Percentiles rank a stretch among this genome's conserved stretches.
Conservation (phyloP, 2,888 invertebrate genomes). For the Xanthorhoe spadicearia region DNA sequence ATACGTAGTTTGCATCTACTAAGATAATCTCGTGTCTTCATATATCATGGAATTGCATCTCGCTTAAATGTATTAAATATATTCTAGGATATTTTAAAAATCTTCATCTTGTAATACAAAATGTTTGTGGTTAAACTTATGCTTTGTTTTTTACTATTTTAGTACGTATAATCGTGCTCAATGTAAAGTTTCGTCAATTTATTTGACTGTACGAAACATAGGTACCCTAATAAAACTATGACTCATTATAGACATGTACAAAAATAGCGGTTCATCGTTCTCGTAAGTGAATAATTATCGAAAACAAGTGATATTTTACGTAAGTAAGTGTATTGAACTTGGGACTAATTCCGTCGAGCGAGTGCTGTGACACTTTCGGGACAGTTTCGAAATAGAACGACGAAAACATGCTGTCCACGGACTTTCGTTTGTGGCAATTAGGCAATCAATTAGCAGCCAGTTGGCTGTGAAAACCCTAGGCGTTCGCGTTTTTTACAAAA, state of each 20-base stretch:
- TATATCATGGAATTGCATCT: background rate
- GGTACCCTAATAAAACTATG: no score
- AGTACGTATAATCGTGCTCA: no score
- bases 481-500: no score
- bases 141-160: no score
- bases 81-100: no score
- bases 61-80: no score
- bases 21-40: background rate
- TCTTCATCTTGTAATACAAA: no score
- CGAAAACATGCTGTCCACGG: constrained; percentile 18
- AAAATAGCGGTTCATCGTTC: background rate
- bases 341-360: constrained; percentile 29
- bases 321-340: constrained; percentile 31
- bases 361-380: constrained; percentile 44
- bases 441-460: constrained; percentile 18
- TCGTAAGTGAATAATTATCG: background rate
- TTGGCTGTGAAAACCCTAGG: constrained; percentile 6
- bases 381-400: constrained; percentile 37
- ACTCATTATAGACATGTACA: no score
- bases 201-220: no score
- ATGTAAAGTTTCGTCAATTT: no score
- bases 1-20: no score
- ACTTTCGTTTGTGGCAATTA: constrained; percentile 10
- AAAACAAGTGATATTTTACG: background rate
- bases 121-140: no score